These are phyloP conservation scores for Villa cingulata DNA, from an alignment of 2,888 invertebrate genomes.

Conservation along the genomic window DNA sequence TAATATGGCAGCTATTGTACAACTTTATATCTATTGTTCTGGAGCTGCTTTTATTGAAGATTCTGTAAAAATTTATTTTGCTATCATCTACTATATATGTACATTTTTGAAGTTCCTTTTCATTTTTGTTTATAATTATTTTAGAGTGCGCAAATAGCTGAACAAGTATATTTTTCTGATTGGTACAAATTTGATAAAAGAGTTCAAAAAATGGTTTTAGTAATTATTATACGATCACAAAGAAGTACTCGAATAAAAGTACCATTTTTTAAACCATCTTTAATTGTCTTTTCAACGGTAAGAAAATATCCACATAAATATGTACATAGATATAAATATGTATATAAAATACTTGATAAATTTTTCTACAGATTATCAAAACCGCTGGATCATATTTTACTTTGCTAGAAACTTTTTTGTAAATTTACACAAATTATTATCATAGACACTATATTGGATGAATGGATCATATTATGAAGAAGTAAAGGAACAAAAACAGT, in stretches of 20 bases:
- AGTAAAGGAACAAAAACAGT: no score
- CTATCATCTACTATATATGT: not conserved
- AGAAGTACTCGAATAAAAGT: conserved; percentile 2
- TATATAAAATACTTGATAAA: no score
- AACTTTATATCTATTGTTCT: conserved; percentile 8
- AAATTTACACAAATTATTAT: no score
- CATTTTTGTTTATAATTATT: not conserved
- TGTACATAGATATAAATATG: no score
- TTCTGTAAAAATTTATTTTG: no score
- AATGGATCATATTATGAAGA: no score
- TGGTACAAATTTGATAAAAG: conserved; percentile 10
- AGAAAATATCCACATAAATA: no score
- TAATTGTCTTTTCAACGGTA: conserved; percentile 6
- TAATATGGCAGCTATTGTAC: conserved; percentile 7
- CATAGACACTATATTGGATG: no score
- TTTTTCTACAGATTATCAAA: no score
- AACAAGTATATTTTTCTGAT: conserved; percentile 7
- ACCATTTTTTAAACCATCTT: conserved; percentile 9
- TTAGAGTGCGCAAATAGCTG: conserved; percentile 4
- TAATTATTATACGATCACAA: conserved; percentile 7
- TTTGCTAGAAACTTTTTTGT: no score
- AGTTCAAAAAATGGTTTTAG: conserved; percentile 5
- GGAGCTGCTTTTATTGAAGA: conserved; percentile 5
- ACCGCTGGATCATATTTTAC: no score
- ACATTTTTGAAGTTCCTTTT: not conserved